Evolutionary conservation across 2,888 invertebrate species (phyloP), one percentile per base, ranked within the genome.

Genomic region (Drosophila percnosoma): DNA sequence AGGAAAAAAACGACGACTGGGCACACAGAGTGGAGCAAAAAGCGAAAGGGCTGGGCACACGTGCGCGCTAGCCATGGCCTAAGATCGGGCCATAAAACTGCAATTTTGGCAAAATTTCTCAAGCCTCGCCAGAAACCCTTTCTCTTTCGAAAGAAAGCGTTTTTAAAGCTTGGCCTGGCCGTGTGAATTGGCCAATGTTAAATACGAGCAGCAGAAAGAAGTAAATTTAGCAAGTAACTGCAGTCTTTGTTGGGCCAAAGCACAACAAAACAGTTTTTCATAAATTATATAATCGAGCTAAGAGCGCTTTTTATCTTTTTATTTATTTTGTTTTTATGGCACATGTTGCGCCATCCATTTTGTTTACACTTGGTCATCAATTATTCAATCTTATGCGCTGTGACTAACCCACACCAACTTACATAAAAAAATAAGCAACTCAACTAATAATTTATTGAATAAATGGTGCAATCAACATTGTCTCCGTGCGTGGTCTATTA

Each of bases 111-210:
- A 78, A 78, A 78, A 75, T 82, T 87, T 85, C 83, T 81, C 81
- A 79, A 73, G 74, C 72, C 45, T 52, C 45, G 58, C 58, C 36
- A 54, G 36, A 67, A 82, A 87, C 89, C 89, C 87, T 87, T 87
- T 87, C 87, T 87, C 89, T 87, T 87, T 87, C 87, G 55, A 85
- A 86, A 89, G 89, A 87, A 87, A 87, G 87, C 80, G 79, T 68
- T 68, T 57, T 36, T 63, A 18, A 8, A n/a, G 48, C 58, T 54
- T 48, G 51, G 68, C 49, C 64, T 57, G 66, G 63, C 71, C 75
- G 72, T 78, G 72, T 83, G 73, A 80, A 82, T 68, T 73, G 72
- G 71, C 73, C 73, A 82, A 85, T 24, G 24, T 24, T 78, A 64
- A 71, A 66, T 45, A 48, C 24, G 10, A 42, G 11, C 27, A 64